Percentiles rank a stretch among this genome's conserved stretches.
Evolutionary conservation across 2,113 vertebrate genomes (phyloP).

Genomic region (Phrynocephalus versicolor): DNA sequence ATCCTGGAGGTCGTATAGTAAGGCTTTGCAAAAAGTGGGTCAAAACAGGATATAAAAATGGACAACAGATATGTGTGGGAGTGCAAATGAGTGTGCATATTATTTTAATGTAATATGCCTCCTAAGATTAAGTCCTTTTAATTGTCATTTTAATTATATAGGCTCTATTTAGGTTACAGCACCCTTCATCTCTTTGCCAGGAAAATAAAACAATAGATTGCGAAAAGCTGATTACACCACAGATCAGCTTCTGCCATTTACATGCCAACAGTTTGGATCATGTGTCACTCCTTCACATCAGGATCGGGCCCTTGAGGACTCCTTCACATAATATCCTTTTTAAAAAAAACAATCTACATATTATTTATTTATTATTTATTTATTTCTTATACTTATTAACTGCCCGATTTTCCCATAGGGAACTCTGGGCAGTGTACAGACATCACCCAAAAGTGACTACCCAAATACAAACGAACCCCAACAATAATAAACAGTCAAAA

Average conservation of each 20-base stretch:
- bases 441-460: no score
- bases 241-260: constrained; percentile 2
- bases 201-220: constrained; percentile 2
- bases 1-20: background rate
- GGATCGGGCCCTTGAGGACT: background rate
- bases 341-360: background rate
- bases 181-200: background rate
- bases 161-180: background rate
- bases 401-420: no score
- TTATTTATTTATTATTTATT: background rate
- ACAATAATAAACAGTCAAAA: no score
- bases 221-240: background rate
- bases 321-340: background rate
- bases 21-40: background rate
- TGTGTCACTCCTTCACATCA: background rate
- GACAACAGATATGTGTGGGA: no score
- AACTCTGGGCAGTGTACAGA: no score
- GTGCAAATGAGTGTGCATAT: background rate
- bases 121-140: constrained; percentile 26
- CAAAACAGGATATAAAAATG: constrained; percentile 8
- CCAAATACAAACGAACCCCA: no score
- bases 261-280: background rate
- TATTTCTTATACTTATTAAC: no score
- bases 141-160: constrained; percentile 17
- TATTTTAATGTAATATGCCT: background rate